These are phyloP conservation scores for Drosophila ficusphila DNA, from an alignment of 1,140 invertebrate species.

Conservation along the genomic window DNA sequence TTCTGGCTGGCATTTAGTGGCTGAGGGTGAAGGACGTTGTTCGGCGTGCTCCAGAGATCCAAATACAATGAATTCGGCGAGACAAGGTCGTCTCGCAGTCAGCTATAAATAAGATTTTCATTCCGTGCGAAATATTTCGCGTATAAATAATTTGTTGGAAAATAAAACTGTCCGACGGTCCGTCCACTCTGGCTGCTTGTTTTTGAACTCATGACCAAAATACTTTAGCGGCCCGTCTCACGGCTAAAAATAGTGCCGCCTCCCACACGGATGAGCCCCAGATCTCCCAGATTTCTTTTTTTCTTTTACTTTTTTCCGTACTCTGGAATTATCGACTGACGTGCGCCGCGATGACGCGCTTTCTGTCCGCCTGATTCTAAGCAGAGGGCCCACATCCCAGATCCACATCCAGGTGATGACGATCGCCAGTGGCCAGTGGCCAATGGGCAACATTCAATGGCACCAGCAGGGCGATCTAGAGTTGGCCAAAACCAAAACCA, in stretches of 20 bases:
- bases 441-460: neutral
- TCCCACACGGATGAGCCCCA: conserved; percentile 16
- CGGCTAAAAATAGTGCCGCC: conserved; percentile 66
- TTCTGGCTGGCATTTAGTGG: conserved; percentile 54
- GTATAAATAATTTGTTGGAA: conserved; percentile 76
- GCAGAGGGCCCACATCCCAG: too few relatives aligned
- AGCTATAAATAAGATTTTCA: conserved; percentile 66
- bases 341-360: conserved; percentile 75
- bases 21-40: conserved; percentile 76
- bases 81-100: conserved; percentile 72
- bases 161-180: conserved; percentile 60
- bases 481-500: conserved; percentile 40
- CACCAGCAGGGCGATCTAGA: conserved; percentile 36
- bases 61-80: conserved; percentile 24
- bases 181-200: conserved; percentile 36
- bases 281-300: conserved; percentile 13
- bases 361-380: conserved; percentile 49
- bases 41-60: conserved; percentile 62
- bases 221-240: conserved; percentile 75
- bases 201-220: conserved; percentile 79
- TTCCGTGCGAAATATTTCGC: conserved; percentile 67
- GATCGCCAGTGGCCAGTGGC: conserved; percentile 25
- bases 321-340: conserved; percentile 45
- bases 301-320: too few relatives aligned
- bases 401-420: conserved; percentile 67